Evolutionary conservation across 1,140 invertebrate species (phyloP), one percentile per base, ranked within the genome.

Genomic region (Zaprionus africanus): DNA sequence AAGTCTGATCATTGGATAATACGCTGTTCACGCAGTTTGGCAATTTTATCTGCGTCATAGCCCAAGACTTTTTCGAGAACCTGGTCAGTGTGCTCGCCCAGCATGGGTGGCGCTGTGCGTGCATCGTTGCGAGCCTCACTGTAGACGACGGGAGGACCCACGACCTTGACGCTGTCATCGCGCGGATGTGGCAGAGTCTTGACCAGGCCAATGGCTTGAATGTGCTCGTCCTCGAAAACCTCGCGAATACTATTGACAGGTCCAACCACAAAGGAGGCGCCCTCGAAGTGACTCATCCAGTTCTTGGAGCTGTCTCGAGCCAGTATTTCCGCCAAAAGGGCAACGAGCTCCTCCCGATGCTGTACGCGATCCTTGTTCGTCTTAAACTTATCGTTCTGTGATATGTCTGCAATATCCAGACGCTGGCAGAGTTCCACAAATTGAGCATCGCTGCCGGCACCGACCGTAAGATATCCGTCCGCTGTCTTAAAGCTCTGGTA

Each of bases 201-300:
- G 1, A 99, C 96, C 66, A 98, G 88, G 15, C 94, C 93, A 79
- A 96, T 96, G 19, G 95, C 93, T 76, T 95, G 94, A 0, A 99
- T 95, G 93, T 99, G 98, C 6, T 96, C 96, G 94, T 99, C 97
- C 56, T 95, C 94, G 92, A 99, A 99, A 0, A 97, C 97, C 93
- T 98, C 95, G 65, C 94, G 93, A 87, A 99, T 95, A 15, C 94
- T 95, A 93, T 99, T 99, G 1, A 99, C 95, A 0, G 97, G 97
- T 0, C 98, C 98, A 92, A 96, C 97, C 4, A 98, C 97, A 92
- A 99, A 98, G 2, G 95, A 93, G 6, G 95, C 94, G 28, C 95
- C 95, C 62, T 96, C 94, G 72, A 99, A 96, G 62, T 95, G 91
- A 4, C 93, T 76, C 53, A 95, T 93, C 98, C 98, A 99, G 80